Evolutionary conservation across 2,888 invertebrate species (phyloP).

Genomic region (Synanthedon myopaeformis): DNA sequence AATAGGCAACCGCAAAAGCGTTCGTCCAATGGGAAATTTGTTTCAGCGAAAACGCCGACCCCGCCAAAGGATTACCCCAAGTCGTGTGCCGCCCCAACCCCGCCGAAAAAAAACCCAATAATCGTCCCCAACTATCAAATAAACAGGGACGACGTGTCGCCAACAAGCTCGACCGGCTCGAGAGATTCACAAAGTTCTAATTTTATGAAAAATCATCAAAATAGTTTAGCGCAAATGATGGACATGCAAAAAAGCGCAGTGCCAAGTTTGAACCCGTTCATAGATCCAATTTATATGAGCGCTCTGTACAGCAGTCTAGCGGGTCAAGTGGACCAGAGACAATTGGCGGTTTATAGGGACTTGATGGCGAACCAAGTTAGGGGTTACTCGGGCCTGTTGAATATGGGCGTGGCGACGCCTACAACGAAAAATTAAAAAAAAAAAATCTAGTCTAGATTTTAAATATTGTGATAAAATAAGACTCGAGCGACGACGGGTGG

Average conservation of each 20-base stretch:
- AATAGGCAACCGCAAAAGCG: slow-evolving; percentile 56
- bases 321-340: slow-evolving; percentile 52
- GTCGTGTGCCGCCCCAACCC: slow-evolving; percentile 19
- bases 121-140: slow-evolving; percentile 51
- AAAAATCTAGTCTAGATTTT: slow-evolving; percentile 16
- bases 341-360: slow-evolving; percentile 55
- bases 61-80: slow-evolving; percentile 42
- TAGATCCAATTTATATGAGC: slow-evolving; percentile 51
- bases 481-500: neutral
- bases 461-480: slow-evolving; percentile 7
- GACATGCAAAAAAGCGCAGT: slow-evolving; percentile 25
- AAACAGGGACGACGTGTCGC: slow-evolving; percentile 33
- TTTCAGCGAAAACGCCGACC: slow-evolving; percentile 54
- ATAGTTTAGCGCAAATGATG: slow-evolving; percentile 21
- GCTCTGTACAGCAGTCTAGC: slow-evolving; percentile 48
- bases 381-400: slow-evolving; percentile 40
- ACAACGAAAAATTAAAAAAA: slow-evolving; percentile 49
- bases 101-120: slow-evolving; percentile 30
- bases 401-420: slow-evolving; percentile 40
- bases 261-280: slow-evolving; percentile 27
- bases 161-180: slow-evolving; percentile 33
- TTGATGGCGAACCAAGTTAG: slow-evolving; percentile 47
- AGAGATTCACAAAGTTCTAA: slow-evolving; percentile 19
- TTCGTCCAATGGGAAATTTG: slow-evolving; percentile 67
- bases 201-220: slow-evolving; percentile 14